Conservation (phyloP, 2,113 vertebrate genomes). For the Ochotona princeps region DNA sequence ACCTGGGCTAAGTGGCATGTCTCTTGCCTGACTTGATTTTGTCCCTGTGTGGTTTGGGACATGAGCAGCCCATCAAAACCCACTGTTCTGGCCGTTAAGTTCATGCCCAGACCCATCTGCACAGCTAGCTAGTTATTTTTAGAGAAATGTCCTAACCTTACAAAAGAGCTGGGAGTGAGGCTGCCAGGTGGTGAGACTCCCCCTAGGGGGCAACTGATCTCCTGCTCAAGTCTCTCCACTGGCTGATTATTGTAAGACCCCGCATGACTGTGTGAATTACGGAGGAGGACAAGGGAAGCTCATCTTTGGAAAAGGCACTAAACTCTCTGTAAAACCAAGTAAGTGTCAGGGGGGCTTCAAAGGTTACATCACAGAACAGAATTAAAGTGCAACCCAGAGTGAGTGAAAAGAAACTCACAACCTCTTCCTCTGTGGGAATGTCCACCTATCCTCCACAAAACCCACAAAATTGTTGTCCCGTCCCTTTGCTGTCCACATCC, state of each 20-base stretch:
- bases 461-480: neutral
- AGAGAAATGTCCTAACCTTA: conserved; percentile 12
- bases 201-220: conserved; percentile 50
- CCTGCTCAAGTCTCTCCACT: neutral
- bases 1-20: too few relatives aligned
- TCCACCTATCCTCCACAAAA: neutral
- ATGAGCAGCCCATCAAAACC: neutral
- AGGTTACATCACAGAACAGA: neutral
- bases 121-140: neutral
- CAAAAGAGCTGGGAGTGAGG: neutral
- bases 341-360: conserved; percentile 60
- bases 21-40: neutral
- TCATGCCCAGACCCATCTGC: neutral
- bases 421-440: neutral
- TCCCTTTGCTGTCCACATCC: neutral
- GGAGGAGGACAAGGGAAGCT: conserved; percentile 42
- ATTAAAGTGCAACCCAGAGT: neutral
- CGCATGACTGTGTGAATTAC: conserved; percentile 47
- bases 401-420: neutral
- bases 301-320: conserved; percentile 80
- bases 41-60: neutral
- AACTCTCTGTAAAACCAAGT: conserved; percentile 76
- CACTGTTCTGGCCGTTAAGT: conserved; percentile 1
- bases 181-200: neutral
- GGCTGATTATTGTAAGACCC: conserved; percentile 67